Evolutionary conservation across 2,888 invertebrate species (phyloP).

Genomic region (Acanthosepion lycidas): DNA sequence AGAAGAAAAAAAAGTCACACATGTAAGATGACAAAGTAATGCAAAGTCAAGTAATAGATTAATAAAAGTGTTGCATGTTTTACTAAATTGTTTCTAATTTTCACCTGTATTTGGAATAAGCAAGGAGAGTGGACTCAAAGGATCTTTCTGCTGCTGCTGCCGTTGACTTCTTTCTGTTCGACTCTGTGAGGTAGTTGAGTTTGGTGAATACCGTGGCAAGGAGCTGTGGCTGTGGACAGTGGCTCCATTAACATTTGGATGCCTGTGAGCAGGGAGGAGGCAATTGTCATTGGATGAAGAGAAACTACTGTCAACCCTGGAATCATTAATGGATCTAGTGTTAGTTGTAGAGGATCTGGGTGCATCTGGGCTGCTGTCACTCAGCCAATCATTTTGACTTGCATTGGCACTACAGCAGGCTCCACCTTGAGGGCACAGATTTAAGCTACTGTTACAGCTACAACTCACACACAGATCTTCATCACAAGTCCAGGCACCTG

Average conservation of each 20-base stretch:
- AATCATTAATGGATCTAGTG: neutral
- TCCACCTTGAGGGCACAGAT: neutral
- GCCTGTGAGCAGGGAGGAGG: neutral
- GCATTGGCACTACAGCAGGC: neutral
- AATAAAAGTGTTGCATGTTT: too few relatives aligned
- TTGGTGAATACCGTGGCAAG: neutral
- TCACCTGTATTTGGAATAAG: slow-evolving; percentile 65
- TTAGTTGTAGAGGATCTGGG: neutral
- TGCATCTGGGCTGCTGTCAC: neutral
- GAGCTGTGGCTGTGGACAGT: neutral
- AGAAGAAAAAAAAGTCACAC: too few relatives aligned
- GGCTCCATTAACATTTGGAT: neutral
- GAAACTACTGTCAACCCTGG: neutral
- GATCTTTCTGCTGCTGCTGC: slow-evolving; percentile 70
- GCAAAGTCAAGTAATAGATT: too few relatives aligned
- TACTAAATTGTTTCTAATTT: slow-evolving; percentile 17
- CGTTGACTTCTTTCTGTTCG: slow-evolving; percentile 49
- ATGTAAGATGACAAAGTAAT: too few relatives aligned
- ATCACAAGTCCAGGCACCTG: slow-evolving; percentile 66
- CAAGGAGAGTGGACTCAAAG: slow-evolving; percentile 67
- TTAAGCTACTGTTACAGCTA: slow-evolving; percentile 56
- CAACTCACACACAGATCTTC: slow-evolving; percentile 61
- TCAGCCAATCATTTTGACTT: neutral
- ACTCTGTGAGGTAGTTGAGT: neutral
- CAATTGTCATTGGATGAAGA: neutral